A percentile compares a stretch with the other conserved stretches of the same genome.
Conservation (phyloP, 2,113 vertebrate genomes). For the human region DNA sequence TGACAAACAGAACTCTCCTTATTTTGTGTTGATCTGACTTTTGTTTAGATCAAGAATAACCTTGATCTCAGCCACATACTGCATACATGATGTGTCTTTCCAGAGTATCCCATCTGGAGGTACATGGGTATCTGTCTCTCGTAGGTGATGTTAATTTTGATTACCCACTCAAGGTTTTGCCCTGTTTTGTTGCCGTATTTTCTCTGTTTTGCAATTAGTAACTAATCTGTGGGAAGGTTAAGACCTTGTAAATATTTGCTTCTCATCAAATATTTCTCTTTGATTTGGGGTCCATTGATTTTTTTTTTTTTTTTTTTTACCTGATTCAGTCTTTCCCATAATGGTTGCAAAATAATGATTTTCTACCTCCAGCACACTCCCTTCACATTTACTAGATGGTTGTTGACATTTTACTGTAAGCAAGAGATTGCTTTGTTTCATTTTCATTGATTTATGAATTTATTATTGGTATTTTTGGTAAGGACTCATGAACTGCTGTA, state of each 20-base stretch:
- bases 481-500: neutral
- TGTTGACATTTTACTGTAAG: neutral
- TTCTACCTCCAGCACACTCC: neutral
- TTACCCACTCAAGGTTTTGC: neutral
- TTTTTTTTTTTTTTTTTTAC: constrained; percentile 36
- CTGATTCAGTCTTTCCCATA: neutral
- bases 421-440: neutral
- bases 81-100: neutral
- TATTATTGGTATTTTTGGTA: neutral
- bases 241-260: neutral
- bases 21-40: neutral
- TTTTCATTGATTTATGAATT: neutral
- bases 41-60: neutral
- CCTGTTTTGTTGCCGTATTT: neutral
- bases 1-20: neutral
- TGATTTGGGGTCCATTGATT: neutral
- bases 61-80: neutral
- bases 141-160: neutral
- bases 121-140: neutral
- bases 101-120: neutral
- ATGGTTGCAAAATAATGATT: neutral
- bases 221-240: neutral
- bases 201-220: neutral
- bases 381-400: neutral
- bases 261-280: neutral